These are phyloP conservation scores for Lepidocolaptes lacrymiger DNA, from an alignment of 2,797 vertebrate genomes.

Conservation along the genomic window DNA sequence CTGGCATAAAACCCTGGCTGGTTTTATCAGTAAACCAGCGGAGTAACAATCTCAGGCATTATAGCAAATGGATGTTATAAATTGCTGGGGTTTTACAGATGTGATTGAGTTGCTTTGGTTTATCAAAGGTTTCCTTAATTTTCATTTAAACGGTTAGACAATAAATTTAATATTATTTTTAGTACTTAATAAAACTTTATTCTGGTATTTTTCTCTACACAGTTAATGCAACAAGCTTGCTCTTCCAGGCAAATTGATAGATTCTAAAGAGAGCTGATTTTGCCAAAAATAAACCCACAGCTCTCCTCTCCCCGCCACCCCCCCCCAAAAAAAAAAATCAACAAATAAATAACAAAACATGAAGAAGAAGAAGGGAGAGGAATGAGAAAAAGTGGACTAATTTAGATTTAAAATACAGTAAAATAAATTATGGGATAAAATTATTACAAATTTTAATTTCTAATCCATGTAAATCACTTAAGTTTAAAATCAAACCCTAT, in stretches of 20 bases:
- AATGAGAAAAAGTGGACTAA: background rate
- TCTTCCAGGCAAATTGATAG: background rate
- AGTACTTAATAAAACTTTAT: background rate
- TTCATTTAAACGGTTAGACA: background rate
- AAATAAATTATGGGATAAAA: background rate
- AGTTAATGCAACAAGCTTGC: background rate
- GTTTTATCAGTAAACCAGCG: background rate
- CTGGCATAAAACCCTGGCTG: background rate
- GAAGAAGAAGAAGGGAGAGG: background rate
- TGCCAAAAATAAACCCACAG: background rate
- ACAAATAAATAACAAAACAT: background rate
- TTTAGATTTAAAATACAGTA: background rate
- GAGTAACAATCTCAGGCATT: background rate
- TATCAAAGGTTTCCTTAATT: background rate
- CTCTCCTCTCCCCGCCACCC: fast-evolving
- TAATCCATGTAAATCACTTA: fast-evolving
- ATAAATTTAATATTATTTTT: background rate
- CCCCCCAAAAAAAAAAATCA: too few species aligned
- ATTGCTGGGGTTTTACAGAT: background rate
- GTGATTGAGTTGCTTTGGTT: background rate
- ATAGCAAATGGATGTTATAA: background rate
- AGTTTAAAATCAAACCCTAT: background rate
- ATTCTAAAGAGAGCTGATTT: background rate
- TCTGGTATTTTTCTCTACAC: background rate
- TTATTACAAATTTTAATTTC: background rate